Base-by-base conservation (phyloP, 2,113 vertebrate genomes). In the Macroglossus sobrinus region DNA sequence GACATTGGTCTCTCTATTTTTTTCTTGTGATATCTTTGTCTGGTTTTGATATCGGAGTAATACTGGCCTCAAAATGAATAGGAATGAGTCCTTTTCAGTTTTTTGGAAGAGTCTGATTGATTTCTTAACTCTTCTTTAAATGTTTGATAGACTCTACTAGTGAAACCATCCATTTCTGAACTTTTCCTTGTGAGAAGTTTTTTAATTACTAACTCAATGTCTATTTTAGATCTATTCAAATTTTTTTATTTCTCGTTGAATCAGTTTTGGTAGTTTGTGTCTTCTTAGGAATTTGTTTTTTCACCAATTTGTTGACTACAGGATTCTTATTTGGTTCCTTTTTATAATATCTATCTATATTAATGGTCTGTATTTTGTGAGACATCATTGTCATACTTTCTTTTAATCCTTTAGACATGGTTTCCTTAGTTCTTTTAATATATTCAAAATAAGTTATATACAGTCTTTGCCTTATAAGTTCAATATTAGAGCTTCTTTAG, bases 391-490 rank as follows among this genome's bases (percentile, higher is more conserved):
- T 89, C 30, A 55, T 61, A 53, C 43, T 93, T 91, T 59, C 18
- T 8, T 74, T 35, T 75, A 61, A 50, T 89, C 33, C 45, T 63
- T 84, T 81, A 82, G 57, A 61, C 59, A 30, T 87, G 33, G 22
- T 84, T 95, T 89, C 68, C 43, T 93, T 90, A 88, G 35, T 95
- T 87, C 43, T 93, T 75, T 55, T 61, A 95, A 79, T 18, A 74
- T 80, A 47, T 68, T 96, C 93, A 50, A 88, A 30, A 59, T 53
- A 64, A n/a, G 7, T 72, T 74, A 24, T 78, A 47, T 55, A 21
- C 64, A 91, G n/a, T 79, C 14, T 79, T 80, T 74, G 15, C 79
- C 30, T 93, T 61, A 1, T 68, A 79, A 43, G 16, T 71, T 16
- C 38, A 81, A 53, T 18, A 38, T 45, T 55, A 64, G 61, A 4